phyloP scores from a whole-genome alignment of 2,113 vertebrate genomes.

The Myrmecobius fasciatus region DNA sequence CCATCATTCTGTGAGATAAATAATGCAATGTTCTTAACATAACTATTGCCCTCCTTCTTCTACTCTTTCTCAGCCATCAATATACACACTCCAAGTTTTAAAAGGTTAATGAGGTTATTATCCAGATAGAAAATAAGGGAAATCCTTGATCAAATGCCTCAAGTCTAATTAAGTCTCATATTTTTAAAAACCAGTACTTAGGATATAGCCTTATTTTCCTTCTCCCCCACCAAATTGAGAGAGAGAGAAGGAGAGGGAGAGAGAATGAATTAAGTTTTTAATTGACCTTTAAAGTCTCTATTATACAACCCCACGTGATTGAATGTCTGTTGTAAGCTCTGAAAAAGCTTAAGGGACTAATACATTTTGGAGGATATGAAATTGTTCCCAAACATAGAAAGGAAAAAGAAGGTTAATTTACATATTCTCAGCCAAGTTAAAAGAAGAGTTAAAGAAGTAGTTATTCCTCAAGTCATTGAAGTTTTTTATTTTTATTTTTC shows the following conservation, averaged over 20 bases:
- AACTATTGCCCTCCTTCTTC: background rate
- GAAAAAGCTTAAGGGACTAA: conserved; percentile 7
- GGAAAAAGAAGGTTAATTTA: conserved; percentile 21
- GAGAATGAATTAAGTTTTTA: background rate
- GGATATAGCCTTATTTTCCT: background rate
- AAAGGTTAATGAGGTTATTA: conserved; percentile 55
- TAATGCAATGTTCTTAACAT: conserved; percentile 10
- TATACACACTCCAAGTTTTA: conserved; percentile 13
- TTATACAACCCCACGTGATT: conserved; percentile 30
- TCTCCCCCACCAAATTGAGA: background rate
- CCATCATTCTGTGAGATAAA: background rate
- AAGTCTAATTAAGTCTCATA: conserved; percentile 44
- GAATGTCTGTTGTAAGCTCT: conserved; percentile 13
- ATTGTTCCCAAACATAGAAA: conserved; percentile 36
- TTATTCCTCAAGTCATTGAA: conserved; percentile 39
- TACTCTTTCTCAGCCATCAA: background rate
- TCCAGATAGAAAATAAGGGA: conserved; percentile 49
- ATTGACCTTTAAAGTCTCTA: conserved; percentile 39
- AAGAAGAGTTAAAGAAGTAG: conserved; percentile 24
- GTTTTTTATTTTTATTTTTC: conserved; percentile 60
- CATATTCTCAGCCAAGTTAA: background rate
- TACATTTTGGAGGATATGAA: background rate
- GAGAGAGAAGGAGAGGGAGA: background rate
- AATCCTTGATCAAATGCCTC: conserved; percentile 38
- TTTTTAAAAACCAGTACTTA: conserved; percentile 51